Conservation (phyloP, 2,888 invertebrate species). For the Crocallis elinguaria region DNA sequence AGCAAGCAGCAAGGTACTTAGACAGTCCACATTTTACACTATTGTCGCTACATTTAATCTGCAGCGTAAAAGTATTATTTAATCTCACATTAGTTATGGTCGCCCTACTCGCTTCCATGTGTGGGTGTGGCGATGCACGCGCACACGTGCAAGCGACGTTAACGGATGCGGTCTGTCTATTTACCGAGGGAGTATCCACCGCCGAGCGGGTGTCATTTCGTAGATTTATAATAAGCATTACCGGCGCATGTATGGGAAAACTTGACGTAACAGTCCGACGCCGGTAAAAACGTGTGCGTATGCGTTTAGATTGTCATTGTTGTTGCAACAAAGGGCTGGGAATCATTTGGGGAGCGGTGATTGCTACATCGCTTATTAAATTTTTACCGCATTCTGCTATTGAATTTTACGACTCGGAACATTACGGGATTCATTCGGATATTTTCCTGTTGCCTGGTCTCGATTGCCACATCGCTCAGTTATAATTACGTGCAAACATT, state of each 20-base stretch:
- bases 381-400: constrained; percentile 4
- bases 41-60: no score
- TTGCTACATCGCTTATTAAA: constrained; percentile 28
- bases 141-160: constrained; percentile 36
- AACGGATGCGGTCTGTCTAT: constrained; percentile 68
- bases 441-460: constrained; percentile 5
- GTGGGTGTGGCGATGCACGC: constrained; percentile 38
- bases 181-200: constrained; percentile 47
- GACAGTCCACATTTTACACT: no score
- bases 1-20: no score
- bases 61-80: no score
- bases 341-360: constrained; percentile 34
- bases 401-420: constrained; percentile 1
- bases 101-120: constrained; percentile 37
- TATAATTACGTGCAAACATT: no score
- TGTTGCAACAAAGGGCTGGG: constrained; percentile 37
- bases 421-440: neutral
- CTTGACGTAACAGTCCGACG: constrained; percentile 42
- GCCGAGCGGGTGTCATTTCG: constrained; percentile 43
- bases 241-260: constrained; percentile 43
- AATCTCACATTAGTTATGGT: constrained; percentile 17
- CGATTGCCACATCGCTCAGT: no score
- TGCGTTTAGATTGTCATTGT: constrained; percentile 36
- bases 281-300: constrained; percentile 41
- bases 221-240: constrained; percentile 46